phyloP scores from a whole-genome alignment of 2,113 vertebrate genomes.

The Polyodon spathula region DNA sequence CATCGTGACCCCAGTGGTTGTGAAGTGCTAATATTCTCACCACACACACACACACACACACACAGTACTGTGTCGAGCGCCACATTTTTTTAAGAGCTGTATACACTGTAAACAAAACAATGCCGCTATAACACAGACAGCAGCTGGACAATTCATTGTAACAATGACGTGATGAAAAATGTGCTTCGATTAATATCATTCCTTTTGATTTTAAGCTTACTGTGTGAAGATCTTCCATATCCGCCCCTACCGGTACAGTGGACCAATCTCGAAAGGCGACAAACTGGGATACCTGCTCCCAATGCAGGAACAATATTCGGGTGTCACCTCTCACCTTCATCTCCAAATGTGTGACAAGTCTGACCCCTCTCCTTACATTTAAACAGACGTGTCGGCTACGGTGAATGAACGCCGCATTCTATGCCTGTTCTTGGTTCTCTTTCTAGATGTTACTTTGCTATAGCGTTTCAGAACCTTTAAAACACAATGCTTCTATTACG shows the following conservation, averaged over 20 bases:
- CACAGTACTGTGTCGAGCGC: too few relatives aligned
- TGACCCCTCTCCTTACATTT: conserved; percentile 46
- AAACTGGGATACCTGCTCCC: conserved; percentile 43
- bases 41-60: conserved; percentile 29
- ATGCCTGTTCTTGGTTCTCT: too few relatives aligned
- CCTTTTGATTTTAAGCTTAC: conserved; percentile 24
- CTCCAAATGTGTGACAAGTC: conserved; percentile 44
- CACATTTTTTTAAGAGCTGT: too few relatives aligned
- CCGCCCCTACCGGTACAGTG: conserved; percentile 31
- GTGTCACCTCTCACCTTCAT: conserved; percentile 47
- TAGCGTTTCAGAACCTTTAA: too few relatives aligned
- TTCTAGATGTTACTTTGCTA: too few relatives aligned
- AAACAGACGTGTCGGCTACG: too few relatives aligned
- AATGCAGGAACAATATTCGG: conserved; percentile 41
- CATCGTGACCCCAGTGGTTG: conserved; percentile 19
- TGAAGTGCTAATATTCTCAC: conserved; percentile 24
- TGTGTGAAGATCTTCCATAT: conserved; percentile 49
- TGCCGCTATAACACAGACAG: neutral
- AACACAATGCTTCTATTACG: too few relatives aligned
- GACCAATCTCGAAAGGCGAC: conserved; percentile 28
- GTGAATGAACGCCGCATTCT: too few relatives aligned
- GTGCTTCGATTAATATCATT: neutral
- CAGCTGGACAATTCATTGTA: neutral
- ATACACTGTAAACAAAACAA: too few relatives aligned
- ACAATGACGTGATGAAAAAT: neutral